Evolutionary conservation across 2,797 vertebrate genomes (phyloP).

Genomic region (Eospalax fontanierii): DNA sequence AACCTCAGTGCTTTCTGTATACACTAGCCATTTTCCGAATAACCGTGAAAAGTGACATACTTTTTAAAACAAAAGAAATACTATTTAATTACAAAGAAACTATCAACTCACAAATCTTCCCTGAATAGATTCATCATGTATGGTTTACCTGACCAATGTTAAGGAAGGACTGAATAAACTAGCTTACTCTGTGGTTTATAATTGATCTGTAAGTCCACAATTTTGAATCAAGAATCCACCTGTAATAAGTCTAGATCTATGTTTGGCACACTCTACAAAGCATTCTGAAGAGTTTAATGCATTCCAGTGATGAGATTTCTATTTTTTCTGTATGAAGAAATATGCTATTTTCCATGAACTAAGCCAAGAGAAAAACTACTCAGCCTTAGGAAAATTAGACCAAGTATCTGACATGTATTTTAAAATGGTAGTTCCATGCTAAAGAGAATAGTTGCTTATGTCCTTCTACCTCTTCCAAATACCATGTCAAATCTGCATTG

Average conservation of each 20-base stretch:
- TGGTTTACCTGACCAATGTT: not conserved
- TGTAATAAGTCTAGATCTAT: constrained; percentile 64
- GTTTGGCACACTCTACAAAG: constrained; percentile 53
- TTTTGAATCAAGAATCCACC: constrained; percentile 49
- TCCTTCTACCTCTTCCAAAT: constrained; percentile 13
- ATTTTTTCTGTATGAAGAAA: constrained; percentile 75
- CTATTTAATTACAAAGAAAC: not conserved
- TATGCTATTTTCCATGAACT: constrained; percentile 62
- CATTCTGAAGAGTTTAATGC: constrained; percentile 58
- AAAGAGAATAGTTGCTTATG: constrained; percentile 44
- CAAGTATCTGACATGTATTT: constrained; percentile 54
- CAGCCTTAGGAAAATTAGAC: constrained; percentile 63
- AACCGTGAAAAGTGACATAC: not conserved
- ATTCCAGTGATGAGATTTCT: constrained; percentile 66
- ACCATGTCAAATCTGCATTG: constrained; percentile 56
- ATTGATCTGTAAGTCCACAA: constrained; percentile 3
- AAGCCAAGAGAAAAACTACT: constrained; percentile 57
- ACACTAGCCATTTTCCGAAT: not conserved
- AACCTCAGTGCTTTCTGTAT: not conserved
- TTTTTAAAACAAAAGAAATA: not conserved
- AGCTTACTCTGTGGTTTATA: constrained; percentile 5
- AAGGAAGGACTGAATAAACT: constrained; percentile 15
- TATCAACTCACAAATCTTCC: constrained; percentile 12
- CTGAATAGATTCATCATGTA: not conserved
- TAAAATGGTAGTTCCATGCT: constrained; percentile 50